A percentile compares a stretch with the other conserved stretches of the same genome.
These are phyloP conservation scores for Oncorhynchus masou DNA, from an alignment of 2,113 vertebrate genomes.

Conservation along the genomic window DNA sequence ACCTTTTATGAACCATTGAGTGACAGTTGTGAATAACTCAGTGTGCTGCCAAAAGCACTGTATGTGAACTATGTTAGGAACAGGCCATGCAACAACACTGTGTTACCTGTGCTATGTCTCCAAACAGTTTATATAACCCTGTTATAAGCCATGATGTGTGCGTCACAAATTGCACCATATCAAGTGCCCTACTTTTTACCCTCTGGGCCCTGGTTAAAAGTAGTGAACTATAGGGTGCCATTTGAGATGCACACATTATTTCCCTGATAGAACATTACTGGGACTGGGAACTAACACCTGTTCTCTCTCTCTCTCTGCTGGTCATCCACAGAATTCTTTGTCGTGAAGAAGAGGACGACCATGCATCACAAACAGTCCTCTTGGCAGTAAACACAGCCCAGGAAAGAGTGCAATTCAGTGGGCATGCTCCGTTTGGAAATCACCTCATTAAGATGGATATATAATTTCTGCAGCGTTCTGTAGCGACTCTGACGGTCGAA, in stretches of 20 bases:
- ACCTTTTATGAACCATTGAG: not conserved
- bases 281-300: not conserved
- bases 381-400: conserved; percentile 47
- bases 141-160: too few relatives aligned
- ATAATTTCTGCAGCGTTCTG: conserved; percentile 51
- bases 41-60: not conserved
- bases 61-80: not conserved
- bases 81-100: not conserved
- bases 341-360: conserved; percentile 67
- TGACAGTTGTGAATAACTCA: not conserved
- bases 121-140: too few relatives aligned
- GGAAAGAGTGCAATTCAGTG: conserved; percentile 10
- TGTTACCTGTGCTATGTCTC: not conserved
- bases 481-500: conserved; percentile 53
- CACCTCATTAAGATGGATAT: conserved; percentile 34
- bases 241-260: too few relatives aligned
- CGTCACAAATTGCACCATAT: not conserved
- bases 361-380: conserved; percentile 58
- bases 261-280: too few relatives aligned
- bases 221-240: not conserved
- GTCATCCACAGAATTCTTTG: conserved; percentile 69
- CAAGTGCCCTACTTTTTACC: not conserved
- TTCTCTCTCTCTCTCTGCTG: not conserved
- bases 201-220: not conserved
- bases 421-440: conserved; percentile 12